Conservation (phyloP, 1,140 invertebrate genomes). For the Pseudomyrmex cubaensis region DNA sequence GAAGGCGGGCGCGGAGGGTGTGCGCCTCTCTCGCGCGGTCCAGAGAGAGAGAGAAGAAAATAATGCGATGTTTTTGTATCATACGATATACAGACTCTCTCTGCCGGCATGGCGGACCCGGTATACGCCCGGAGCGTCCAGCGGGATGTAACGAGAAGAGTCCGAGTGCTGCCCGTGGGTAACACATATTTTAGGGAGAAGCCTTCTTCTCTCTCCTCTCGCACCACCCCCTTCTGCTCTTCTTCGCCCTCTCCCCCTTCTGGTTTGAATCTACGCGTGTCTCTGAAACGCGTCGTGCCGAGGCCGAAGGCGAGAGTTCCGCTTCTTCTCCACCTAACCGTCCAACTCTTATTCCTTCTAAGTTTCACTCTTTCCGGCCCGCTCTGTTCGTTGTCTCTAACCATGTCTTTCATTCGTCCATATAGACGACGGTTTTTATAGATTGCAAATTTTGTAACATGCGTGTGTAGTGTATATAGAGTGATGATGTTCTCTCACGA, state of each 20-base stretch:
- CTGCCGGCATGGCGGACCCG: slow-evolving; percentile 68
- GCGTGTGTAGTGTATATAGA: not conserved
- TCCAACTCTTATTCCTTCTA: slow-evolving; percentile 21
- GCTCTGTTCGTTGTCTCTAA: slow-evolving; percentile 20
- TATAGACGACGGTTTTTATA: not conserved
- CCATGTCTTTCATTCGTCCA: slow-evolving; percentile 2
- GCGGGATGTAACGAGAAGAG: slow-evolving; percentile 82
- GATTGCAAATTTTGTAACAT: not conserved
- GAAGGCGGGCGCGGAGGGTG: slow-evolving; percentile 47
- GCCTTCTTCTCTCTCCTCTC: slow-evolving; percentile 72
- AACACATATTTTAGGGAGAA: slow-evolving; percentile 84
- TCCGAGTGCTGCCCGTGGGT: slow-evolving; percentile 80
- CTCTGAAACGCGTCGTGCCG: slow-evolving; percentile 83
- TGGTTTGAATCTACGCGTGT: slow-evolving; percentile 76
- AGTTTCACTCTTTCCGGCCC: not conserved
- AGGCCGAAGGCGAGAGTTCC: slow-evolving; percentile 73
- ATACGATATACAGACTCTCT: slow-evolving; percentile 80
- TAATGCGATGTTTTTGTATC: slow-evolving; percentile 84
- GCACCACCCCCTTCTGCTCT: slow-evolving; percentile 60
- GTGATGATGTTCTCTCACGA: not conserved
- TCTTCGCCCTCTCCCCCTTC: slow-evolving; percentile 57
- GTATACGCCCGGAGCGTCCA: slow-evolving; percentile 73
- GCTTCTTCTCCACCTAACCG: slow-evolving; percentile 46
- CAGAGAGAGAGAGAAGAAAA: slow-evolving; percentile 75
- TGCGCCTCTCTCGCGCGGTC: slow-evolving; percentile 12